Evolutionary conservation across 2,797 vertebrate genomes (phyloP).

Genomic region (Tenualosa ilisha): DNA sequence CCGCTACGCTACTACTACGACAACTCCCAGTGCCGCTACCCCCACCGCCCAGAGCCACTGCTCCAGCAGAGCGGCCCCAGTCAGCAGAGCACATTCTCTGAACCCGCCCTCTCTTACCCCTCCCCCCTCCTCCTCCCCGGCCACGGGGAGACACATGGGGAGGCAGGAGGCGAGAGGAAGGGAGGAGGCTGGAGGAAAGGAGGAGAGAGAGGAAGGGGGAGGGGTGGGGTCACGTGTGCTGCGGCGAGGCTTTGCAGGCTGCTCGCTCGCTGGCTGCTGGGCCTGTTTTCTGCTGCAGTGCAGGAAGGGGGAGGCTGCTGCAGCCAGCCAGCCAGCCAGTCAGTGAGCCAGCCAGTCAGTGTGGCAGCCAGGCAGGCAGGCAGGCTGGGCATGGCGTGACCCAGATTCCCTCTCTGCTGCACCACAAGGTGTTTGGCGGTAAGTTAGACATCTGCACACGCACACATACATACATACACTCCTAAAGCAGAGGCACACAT

Average conservation of each 20-base stretch:
- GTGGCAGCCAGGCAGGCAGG: not conserved
- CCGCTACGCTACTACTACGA: slow-evolving; percentile 42
- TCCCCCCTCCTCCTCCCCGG: not conserved
- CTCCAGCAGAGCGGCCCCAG: slow-evolving; percentile 25
- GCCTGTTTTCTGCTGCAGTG: slow-evolving; percentile 20
- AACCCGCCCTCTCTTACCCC: slow-evolving; percentile 15
- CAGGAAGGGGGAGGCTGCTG: slow-evolving; percentile 29
- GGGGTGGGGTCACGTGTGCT: slow-evolving; percentile 27
- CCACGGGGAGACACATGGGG: not conserved
- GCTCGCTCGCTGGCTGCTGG: not conserved
- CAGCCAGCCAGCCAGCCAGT: not conserved
- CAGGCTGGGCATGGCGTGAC: slow-evolving; percentile 66
- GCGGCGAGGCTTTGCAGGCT: slow-evolving; percentile 26
- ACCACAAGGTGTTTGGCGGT: slow-evolving; percentile 68
- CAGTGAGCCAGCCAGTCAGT: not conserved
- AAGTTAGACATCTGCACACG: slow-evolving; percentile 35
- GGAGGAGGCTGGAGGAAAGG: slow-evolving; percentile 9
- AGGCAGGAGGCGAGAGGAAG: slow-evolving; percentile 10
- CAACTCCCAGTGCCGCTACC: slow-evolving; percentile 23
- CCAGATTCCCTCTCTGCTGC: slow-evolving; percentile 68
- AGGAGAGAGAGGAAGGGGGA: not conserved
- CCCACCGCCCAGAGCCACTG: not conserved
- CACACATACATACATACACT: not conserved
- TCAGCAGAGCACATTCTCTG: slow-evolving; percentile 30
- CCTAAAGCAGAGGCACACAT: not conserved